These are phyloP conservation scores for Cyclura pinguis DNA, from an alignment of 2,797 vertebrate genomes.

Conservation along the genomic window DNA sequence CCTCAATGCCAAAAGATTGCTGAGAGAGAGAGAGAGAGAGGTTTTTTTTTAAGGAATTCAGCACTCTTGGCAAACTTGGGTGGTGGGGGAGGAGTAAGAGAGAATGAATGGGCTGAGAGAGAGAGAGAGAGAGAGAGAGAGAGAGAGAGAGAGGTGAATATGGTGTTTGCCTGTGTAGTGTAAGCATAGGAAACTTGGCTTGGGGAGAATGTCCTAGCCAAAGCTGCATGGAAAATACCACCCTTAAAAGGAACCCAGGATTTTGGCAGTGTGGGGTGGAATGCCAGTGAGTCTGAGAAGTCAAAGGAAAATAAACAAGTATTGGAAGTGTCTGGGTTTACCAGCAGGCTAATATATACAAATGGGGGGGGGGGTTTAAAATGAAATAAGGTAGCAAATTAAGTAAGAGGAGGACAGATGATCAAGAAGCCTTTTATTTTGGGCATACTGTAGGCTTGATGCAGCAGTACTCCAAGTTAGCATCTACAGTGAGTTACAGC, in stretches of 20 bases:
- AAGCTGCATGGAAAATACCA: background rate
- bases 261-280: fast-evolving
- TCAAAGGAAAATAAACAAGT: fast-evolving
- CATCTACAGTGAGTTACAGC: background rate
- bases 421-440: background rate
- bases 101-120: slow-evolving; percentile 53
- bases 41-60: background rate
- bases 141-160: slow-evolving; percentile 17
- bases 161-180: slow-evolving; percentile 48
- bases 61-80: slow-evolving; percentile 18
- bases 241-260: background rate
- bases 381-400: background rate
- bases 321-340: fast-evolving
- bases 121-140: slow-evolving; percentile 1
- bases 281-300: fast-evolving
- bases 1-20: background rate
- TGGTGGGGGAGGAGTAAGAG: background rate
- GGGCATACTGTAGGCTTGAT: too few species aligned
- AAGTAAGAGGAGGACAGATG: background rate
- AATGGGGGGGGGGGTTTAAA: fast-evolving
- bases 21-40: background rate
- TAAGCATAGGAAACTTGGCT: slow-evolving; percentile 5
- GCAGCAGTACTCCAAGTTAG: background rate
- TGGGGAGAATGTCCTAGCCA: background rate
- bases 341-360: fast-evolving